phyloP scores from a whole-genome alignment of 1,140 invertebrate genomes.

The Drosophila prosaltans region DNA sequence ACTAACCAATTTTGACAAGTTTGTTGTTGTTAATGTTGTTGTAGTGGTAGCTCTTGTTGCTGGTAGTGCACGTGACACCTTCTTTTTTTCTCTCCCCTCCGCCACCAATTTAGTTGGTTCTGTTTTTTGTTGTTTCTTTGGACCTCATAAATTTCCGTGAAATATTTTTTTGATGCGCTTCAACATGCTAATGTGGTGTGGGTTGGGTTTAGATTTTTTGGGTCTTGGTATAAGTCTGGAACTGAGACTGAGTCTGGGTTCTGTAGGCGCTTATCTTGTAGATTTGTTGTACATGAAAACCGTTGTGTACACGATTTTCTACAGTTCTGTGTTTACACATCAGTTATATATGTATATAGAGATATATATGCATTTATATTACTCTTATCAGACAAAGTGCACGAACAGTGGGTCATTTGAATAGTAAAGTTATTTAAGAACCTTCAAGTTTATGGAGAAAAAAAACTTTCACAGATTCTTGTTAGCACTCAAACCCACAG shows the following conservation, averaged over 20 bases:
- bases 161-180: slow-evolving; percentile 62
- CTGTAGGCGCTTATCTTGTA: slow-evolving; percentile 10
- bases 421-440: not conserved
- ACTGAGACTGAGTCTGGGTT: not conserved
- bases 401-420: slow-evolving; percentile 18
- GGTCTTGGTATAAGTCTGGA: slow-evolving; percentile 1
- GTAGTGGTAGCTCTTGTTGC: slow-evolving; percentile 26
- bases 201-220: slow-evolving; percentile 20
- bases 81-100: slow-evolving; percentile 19
- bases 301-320: slow-evolving; percentile 57
- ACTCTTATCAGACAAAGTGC: slow-evolving; percentile 53
- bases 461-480: not conserved
- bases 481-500: not conserved
- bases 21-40: slow-evolving; percentile 10
- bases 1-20: slow-evolving; percentile 66
- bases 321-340: slow-evolving; percentile 30
- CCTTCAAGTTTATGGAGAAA: not conserved
- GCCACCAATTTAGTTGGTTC: slow-evolving; percentile 8
- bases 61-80: slow-evolving; percentile 71
- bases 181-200: slow-evolving; percentile 69
- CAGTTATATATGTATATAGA: slow-evolving; percentile 3
- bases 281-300: slow-evolving; percentile 41
- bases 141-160: slow-evolving; percentile 75
- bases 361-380: slow-evolving; percentile 32
- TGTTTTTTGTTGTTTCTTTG: slow-evolving; percentile 29